These are phyloP conservation scores for Lasioglossum figueresi DNA, from an alignment of 2,888 invertebrate genomes.

Conservation along the genomic window DNA sequence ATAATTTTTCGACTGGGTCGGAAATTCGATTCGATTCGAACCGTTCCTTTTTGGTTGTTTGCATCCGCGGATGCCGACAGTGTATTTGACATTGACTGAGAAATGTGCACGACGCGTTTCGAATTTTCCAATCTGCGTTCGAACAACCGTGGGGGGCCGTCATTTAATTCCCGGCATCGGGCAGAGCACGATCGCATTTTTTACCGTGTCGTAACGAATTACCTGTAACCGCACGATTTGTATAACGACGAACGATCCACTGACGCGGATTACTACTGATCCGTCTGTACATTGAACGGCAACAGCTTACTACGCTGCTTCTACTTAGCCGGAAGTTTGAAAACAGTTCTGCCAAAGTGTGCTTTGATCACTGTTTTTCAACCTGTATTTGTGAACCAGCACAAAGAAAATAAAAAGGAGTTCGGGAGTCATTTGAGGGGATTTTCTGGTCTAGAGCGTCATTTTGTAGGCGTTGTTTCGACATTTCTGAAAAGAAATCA, in stretches of 20 bases:
- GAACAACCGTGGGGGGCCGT: constrained; percentile 31
- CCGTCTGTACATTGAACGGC: background rate
- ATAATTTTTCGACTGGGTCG: constrained; percentile 59
- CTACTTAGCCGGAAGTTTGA: background rate
- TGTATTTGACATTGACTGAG: constrained; percentile 74
- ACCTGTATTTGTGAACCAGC: background rate
- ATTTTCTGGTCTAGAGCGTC: too few species aligned
- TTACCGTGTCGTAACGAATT: constrained; percentile 41
- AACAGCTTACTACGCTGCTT: background rate
- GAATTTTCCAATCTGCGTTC: constrained; percentile 70
- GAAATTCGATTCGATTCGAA: constrained; percentile 64
- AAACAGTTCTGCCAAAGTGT: background rate
- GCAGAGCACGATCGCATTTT: constrained; percentile 2
- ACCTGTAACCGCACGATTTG: constrained; percentile 52
- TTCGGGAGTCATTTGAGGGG: too few species aligned
- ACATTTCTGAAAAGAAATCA: too few species aligned
- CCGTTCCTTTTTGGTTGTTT: constrained; percentile 48
- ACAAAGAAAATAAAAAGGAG: background rate
- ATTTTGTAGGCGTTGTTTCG: too few species aligned
- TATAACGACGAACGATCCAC: constrained; percentile 13
- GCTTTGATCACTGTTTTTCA: background rate
- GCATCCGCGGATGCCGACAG: constrained; percentile 47
- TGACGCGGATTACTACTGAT: background rate
- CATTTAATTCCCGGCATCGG: constrained; percentile 60
- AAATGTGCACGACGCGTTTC: constrained; percentile 68